Percentiles rank a stretch among this genome's conserved stretches.
phyloP scores from a whole-genome alignment of 2,797 vertebrate genomes.

The Varecia variegata region DNA sequence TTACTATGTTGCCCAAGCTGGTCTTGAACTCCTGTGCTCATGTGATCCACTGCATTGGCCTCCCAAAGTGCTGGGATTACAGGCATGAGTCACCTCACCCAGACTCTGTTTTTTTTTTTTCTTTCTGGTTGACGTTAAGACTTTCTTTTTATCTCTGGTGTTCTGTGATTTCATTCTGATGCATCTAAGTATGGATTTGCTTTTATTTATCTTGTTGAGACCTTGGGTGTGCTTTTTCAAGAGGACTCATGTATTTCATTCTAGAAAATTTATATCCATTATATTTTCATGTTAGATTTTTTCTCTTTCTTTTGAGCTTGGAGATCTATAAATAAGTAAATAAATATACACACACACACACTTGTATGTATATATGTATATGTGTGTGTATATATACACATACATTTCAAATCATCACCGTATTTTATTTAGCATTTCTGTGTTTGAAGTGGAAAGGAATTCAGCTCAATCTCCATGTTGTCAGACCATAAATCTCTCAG shows the following conservation, averaged over 20 bases:
- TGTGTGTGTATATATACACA: background rate
- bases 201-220: background rate
- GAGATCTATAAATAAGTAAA: background rate
- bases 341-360: background rate
- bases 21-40: too few relatives aligned
- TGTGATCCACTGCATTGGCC: too few relatives aligned
- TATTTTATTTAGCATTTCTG: conserved; percentile 27
- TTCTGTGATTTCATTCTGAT: background rate
- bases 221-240: background rate
- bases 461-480: background rate
- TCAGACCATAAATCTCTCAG: background rate
- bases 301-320: background rate
- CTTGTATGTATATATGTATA: too few relatives aligned
- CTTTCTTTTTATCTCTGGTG: background rate
- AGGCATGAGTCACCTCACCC: too few relatives aligned
- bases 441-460: conserved; percentile 5
- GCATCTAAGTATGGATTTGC: background rate
- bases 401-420: background rate
- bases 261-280: background rate
- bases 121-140: background rate
- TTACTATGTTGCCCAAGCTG: too few relatives aligned
- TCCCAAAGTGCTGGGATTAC: too few relatives aligned
- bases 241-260: conserved; percentile 22
- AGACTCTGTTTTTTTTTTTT: background rate
- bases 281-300: background rate